phyloP scores from a whole-genome alignment of 2,888 invertebrate species.

The Harpalus rufipes region DNA sequence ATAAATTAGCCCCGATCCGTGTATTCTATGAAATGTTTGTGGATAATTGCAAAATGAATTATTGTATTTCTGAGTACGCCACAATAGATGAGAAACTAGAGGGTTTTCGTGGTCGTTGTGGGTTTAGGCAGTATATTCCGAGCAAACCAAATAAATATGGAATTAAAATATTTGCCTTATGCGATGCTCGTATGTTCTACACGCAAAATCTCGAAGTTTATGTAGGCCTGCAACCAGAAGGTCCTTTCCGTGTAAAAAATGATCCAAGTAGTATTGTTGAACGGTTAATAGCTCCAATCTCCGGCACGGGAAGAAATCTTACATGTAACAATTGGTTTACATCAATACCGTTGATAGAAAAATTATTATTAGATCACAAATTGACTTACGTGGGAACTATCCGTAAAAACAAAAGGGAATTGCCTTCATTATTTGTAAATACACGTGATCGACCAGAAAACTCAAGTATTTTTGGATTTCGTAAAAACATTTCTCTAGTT shows the following conservation, averaged over 20 bases:
- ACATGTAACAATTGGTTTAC: conserved; percentile 61
- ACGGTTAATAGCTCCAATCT: conserved; percentile 60
- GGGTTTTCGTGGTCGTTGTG: no score
- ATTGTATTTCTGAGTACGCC: conserved; percentile 69
- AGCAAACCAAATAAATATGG: conserved; percentile 73
- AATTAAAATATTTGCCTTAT: conserved; percentile 71
- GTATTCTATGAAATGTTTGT: conserved; percentile 72
- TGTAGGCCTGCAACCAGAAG: conserved; percentile 71
- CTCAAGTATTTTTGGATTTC: conserved; percentile 67
- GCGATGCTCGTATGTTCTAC: conserved; percentile 71
- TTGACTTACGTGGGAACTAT: conserved; percentile 69
- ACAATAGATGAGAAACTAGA: no score
- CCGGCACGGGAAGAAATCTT: conserved; percentile 57
- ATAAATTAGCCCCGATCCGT: conserved; percentile 71
- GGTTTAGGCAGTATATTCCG: conserved; percentile 72
- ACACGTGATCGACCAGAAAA: conserved; percentile 62
- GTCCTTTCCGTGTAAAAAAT: conserved; percentile 67
- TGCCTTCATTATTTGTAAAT: conserved; percentile 67
- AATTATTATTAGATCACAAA: conserved; percentile 64
- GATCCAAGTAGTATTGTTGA: conserved; percentile 60
- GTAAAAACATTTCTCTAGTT: conserved; percentile 60
- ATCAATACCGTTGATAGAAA: conserved; percentile 62
- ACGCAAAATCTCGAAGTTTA: conserved; percentile 71
- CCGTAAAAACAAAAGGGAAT: conserved; percentile 69
- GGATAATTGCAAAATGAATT: conserved; percentile 71